Evolutionary conservation across 2,113 vertebrate genomes (phyloP), one percentile per base, ranked within the genome.

Genomic region (Campylorhamphus procurvoides): DNA sequence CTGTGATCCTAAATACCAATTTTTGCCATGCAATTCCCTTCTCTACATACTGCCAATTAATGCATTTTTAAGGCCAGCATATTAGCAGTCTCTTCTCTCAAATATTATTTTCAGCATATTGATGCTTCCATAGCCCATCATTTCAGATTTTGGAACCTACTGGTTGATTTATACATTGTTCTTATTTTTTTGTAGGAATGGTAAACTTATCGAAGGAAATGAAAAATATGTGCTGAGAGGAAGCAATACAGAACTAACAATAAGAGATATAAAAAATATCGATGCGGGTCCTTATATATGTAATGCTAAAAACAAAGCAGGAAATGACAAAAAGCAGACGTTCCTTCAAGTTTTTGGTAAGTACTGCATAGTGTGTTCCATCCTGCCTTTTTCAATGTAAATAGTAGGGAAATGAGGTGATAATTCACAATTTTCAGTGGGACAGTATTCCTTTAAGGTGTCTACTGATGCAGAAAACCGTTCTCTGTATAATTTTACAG

Each of bases 321-420:
- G 99, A 37, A 98, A 98, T 82, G 98, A 98, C 92, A 99, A 99
- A 81, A 98, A 98, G 37, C 98, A 99, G 94, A 98, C 99, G 23
- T 98, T 99, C 76, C 99, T 99, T 78, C 99, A 99, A 97, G 99
- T 99, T 95, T 99, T 99, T 77, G 99, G 99, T 99, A 98, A 99
- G 99, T 97, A 90, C 95, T 94, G 22, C 53, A 39, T 52, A 44
- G 18, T 58, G 12, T 74, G 10, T 47, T 59, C 28, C 18, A 42
- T 35, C 14, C n/a, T 95, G 46, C 11, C 25, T 50, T 85, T 91
- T 31, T 14, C 33, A 81, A 56, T 44, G 5, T 40, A 25, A 81
- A 71, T 13, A 37, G 8, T 44, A 74, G 35, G n/a, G 11, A 85
- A 73, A 19, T 63, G 49, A 84, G 11, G 12, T 66, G 23, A 23